phyloP scores from a whole-genome alignment of 2,113 vertebrate genomes.

The Pipra filicauda region DNA sequence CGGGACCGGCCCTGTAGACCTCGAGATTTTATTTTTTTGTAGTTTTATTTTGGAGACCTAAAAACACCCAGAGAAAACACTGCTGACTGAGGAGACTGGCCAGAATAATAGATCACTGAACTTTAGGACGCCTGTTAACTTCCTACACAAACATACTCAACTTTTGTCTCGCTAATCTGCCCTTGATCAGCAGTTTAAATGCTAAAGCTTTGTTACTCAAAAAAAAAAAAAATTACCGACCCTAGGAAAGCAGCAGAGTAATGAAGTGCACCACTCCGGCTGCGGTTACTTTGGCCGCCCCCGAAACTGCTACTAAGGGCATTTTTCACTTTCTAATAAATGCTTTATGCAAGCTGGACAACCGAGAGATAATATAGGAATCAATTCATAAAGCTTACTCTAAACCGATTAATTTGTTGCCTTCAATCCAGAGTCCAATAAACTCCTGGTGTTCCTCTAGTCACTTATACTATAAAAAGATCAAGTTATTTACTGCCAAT shows the following conservation, averaged over 20 bases:
- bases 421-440: slow-evolving; percentile 73
- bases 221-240: slow-evolving; percentile 39
- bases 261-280: slow-evolving; percentile 32
- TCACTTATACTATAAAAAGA: slow-evolving; percentile 82
- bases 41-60: slow-evolving; percentile 42
- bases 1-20: slow-evolving; percentile 62
- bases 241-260: slow-evolving; percentile 59
- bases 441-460: slow-evolving; percentile 76
- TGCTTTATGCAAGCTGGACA: slow-evolving; percentile 59
- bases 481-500: slow-evolving; percentile 85
- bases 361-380: slow-evolving; percentile 73
- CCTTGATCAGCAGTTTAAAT: slow-evolving; percentile 88
- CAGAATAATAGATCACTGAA: slow-evolving; percentile 79
- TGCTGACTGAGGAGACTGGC: slow-evolving; percentile 61
- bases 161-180: slow-evolving; percentile 86
- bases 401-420: slow-evolving; percentile 81
- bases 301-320: slow-evolving; percentile 31
- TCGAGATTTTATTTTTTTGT: neutral
- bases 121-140: slow-evolving; percentile 81
- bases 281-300: slow-evolving; percentile 4
- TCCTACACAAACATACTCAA: slow-evolving; percentile 83
- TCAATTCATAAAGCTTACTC: slow-evolving; percentile 82
- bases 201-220: slow-evolving; percentile 77
- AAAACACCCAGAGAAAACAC: neutral
- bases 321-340: slow-evolving; percentile 70